Percentiles rank a stretch among this genome's conserved stretches.
Evolutionary conservation across 1,140 invertebrate genomes (phyloP).

Genomic region (Danaus melanippus): DNA sequence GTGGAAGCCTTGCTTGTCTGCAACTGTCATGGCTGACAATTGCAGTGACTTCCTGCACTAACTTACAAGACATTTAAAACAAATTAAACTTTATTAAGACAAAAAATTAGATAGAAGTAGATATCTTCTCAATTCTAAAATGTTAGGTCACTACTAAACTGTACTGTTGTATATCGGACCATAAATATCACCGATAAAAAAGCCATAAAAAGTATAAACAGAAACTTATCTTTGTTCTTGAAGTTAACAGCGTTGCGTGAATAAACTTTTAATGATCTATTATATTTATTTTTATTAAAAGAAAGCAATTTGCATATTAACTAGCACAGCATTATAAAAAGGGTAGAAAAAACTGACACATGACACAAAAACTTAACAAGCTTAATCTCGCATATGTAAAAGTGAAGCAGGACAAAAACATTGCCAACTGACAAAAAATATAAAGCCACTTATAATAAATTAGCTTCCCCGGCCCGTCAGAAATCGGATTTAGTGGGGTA

Average conservation of each 20-base stretch:
- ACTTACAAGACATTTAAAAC: no score
- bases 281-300: conserved; percentile 24
- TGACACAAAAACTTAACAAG: conserved; percentile 23
- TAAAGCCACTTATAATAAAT: conserved; percentile 33
- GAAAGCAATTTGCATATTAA: neutral
- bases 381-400: conserved; percentile 20
- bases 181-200: conserved; percentile 6
- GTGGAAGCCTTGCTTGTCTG: conserved; percentile 2
- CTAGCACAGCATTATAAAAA: no score
- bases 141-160: no score
- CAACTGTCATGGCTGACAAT: no score
- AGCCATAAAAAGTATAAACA: neutral
- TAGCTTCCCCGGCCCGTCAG: conserved; percentile 37
- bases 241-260: conserved; percentile 24
- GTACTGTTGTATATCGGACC: neutral
- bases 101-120: no score
- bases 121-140: no score
- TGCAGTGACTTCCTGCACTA: no score
- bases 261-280: conserved; percentile 27
- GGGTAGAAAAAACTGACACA: conserved; percentile 10
- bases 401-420: conserved; percentile 9
- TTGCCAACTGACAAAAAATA: conserved; percentile 18
- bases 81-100: no score
- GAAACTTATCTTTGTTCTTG: conserved; percentile 13
- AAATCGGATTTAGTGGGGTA: conserved; percentile 53